Evolutionary conservation across 1,140 invertebrate species (phyloP).

Genomic region (Goniozus legneri): DNA sequence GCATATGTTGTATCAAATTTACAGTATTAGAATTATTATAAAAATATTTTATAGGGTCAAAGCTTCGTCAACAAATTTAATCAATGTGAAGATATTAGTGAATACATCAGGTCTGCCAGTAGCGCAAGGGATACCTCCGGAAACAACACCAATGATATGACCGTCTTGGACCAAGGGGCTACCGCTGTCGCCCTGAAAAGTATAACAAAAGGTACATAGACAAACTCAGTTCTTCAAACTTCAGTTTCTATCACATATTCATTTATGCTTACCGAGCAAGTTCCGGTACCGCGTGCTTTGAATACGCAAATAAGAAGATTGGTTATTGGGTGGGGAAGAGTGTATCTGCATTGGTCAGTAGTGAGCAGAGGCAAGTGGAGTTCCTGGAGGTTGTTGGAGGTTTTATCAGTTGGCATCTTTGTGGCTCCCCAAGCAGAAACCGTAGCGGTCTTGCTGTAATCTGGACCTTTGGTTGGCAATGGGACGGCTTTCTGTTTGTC

Average conservation of each 20-base stretch:
- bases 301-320: too few relatives aligned
- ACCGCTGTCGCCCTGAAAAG: slow-evolving; percentile 28
- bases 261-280: slow-evolving; percentile 13
- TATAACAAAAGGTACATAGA: background rate
- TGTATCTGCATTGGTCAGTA: background rate
- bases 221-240: background rate
- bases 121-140: slow-evolving; percentile 65
- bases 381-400: background rate
- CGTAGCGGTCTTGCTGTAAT: background rate
- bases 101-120: slow-evolving; percentile 63
- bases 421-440: slow-evolving; percentile 14
- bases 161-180: slow-evolving; percentile 24
- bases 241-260: background rate
- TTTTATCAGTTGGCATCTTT: background rate
- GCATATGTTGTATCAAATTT: too few relatives aligned
- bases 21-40: too few relatives aligned
- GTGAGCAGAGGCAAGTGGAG: background rate
- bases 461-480: background rate
- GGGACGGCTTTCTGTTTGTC: background rate
- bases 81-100: slow-evolving; percentile 56
- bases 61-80: slow-evolving; percentile 27
- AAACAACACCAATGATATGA: slow-evolving; percentile 55
- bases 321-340: too few relatives aligned
- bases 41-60: background rate
- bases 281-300: too few relatives aligned